A percentile compares a stretch with the other conserved stretches of the same genome.
Conservation (phyloP, 2,888 invertebrate species). For the Caenorhabditis parvicauda region DNA sequence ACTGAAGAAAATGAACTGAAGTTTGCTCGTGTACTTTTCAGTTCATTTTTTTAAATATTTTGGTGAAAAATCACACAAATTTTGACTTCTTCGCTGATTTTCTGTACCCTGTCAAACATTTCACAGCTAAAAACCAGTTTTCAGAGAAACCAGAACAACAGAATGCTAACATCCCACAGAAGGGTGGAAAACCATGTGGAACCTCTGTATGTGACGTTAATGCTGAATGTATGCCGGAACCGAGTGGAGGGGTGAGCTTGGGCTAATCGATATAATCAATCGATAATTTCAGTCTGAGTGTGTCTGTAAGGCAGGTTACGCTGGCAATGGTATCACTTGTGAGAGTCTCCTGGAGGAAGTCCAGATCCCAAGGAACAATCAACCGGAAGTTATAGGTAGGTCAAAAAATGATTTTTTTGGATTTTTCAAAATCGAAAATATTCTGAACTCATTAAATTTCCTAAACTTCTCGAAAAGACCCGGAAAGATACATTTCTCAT, state of each 20-base stretch:
- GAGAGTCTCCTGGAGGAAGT: conserved; percentile 38
- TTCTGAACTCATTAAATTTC: neutral
- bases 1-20: too few species aligned
- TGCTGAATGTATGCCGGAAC: conserved; percentile 80
- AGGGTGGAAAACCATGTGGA: conserved; percentile 40
- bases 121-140: neutral
- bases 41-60: neutral
- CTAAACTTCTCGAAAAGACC: too few species aligned
- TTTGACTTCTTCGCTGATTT: neutral
- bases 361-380: conserved; percentile 1
- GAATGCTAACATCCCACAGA: conserved; percentile 33
- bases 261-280: neutral
- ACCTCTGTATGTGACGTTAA: conserved; percentile 78
- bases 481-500: neutral
- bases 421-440: neutral
- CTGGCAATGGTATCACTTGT: conserved; percentile 71
- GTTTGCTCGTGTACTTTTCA: too few species aligned
- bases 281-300: conserved; percentile 66
- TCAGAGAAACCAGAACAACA: conserved; percentile 7
- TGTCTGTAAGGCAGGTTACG: conserved; percentile 72
- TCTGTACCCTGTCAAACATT: neutral
- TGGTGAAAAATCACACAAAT: neutral
- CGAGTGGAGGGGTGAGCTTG: conserved; percentile 68
- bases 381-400: conserved; percentile 1
- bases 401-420: neutral